Percentiles rank a stretch among this genome's conserved stretches.
Conservation (phyloP, 2,797 vertebrate species). For the Coregonus ussuriensis region DNA sequence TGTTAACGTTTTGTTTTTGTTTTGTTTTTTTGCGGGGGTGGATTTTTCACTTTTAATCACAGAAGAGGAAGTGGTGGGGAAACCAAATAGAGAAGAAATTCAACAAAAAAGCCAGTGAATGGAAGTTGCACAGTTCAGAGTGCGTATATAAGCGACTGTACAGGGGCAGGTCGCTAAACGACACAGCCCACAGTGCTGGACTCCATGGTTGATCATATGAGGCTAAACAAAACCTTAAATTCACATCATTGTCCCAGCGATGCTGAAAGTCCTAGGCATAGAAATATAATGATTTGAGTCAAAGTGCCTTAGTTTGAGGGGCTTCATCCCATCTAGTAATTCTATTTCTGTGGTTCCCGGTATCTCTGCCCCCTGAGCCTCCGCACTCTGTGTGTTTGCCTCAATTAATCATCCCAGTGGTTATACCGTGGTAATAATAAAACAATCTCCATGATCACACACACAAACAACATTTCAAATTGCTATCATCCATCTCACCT, state of each 20-base stretch:
- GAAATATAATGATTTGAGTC: slow-evolving; percentile 36
- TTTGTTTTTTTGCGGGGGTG: slow-evolving; percentile 48
- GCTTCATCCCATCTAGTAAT: background rate
- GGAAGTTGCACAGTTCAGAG: slow-evolving; percentile 37
- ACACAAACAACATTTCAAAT: slow-evolving; percentile 78
- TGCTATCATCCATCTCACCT: slow-evolving; percentile 79
- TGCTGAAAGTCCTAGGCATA: background rate
- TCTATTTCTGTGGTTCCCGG: background rate
- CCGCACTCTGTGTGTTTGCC: slow-evolving; percentile 16
- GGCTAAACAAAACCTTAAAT: slow-evolving; percentile 51
- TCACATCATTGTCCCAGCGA: too few species aligned
- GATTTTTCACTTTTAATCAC: slow-evolving; percentile 61
- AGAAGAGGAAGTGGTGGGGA: slow-evolving; percentile 48
- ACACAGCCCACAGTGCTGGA: slow-evolving; percentile 37
- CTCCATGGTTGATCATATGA: slow-evolving; percentile 60
- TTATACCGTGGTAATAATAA: slow-evolving; percentile 71
- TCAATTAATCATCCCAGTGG: slow-evolving; percentile 74
- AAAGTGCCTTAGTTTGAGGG: background rate
- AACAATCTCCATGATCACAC: slow-evolving; percentile 80
- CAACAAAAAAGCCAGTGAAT: slow-evolving; percentile 63
- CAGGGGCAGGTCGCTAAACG: background rate
- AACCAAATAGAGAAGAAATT: slow-evolving; percentile 60
- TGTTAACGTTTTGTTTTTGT: slow-evolving; percentile 66
- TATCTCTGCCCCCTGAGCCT: background rate
- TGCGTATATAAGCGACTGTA: slow-evolving; percentile 23